Conservation (phyloP, 1,140 invertebrate species). For the Drosophila tsacasi region DNA sequence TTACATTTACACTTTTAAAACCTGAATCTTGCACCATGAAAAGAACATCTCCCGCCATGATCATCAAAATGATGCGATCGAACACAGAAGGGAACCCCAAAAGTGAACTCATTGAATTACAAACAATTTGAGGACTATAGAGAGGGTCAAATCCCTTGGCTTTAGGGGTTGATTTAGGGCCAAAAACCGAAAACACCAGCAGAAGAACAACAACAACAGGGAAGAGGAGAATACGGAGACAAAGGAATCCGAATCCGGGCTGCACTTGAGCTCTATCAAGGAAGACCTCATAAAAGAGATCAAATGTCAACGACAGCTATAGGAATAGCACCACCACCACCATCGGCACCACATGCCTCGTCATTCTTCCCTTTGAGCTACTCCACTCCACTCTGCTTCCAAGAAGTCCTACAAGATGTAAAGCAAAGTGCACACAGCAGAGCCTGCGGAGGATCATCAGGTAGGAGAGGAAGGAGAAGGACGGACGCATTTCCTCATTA, state of each 20-base stretch:
- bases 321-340: constrained; percentile 23
- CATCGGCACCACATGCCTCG: constrained; percentile 50
- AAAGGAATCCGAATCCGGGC: constrained; percentile 41
- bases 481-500: constrained; percentile 72
- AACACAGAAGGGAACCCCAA: constrained; percentile 14
- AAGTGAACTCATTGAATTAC: constrained; percentile 51
- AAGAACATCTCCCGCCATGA: constrained; percentile 24
- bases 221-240: constrained; percentile 9
- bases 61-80: constrained; percentile 30
- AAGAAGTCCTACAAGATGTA: constrained; percentile 80
- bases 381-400: constrained; percentile 41
- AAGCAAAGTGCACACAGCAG: constrained; percentile 73
- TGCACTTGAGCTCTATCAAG: constrained; percentile 48
- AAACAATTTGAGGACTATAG: constrained; percentile 39
- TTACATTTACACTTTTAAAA: constrained; percentile 6
- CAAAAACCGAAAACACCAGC: constrained; percentile 23
- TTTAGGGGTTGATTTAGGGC: constrained; percentile 55
- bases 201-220: not conserved
- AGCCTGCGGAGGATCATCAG: constrained; percentile 43
- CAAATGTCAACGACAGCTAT: constrained; percentile 72
- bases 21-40: constrained; percentile 6
- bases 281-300: constrained; percentile 81
- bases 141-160: constrained; percentile 54
- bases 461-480: constrained; percentile 21
- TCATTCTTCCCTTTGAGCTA: constrained; percentile 43